Percentiles rank a stretch among this genome's conserved stretches.
These are phyloP conservation scores for Drosophila neonasuta DNA, from an alignment of 2,888 invertebrate species.

Conservation along the genomic window DNA sequence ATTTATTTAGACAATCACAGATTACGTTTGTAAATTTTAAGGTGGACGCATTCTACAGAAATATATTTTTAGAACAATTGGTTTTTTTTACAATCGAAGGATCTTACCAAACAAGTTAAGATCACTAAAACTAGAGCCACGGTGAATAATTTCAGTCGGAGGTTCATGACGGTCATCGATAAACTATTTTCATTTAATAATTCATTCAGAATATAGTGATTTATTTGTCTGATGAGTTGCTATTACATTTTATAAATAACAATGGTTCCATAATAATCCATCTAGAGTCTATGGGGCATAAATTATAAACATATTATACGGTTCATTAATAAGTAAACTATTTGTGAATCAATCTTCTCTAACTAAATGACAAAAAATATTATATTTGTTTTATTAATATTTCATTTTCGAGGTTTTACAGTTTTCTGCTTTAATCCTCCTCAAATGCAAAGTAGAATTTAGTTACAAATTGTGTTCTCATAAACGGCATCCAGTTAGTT, in stretches of 20 bases:
- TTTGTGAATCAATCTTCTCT: not conserved
- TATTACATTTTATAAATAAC: no score
- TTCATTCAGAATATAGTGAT: not conserved
- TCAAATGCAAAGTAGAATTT: no score
- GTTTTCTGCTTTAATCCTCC: no score
- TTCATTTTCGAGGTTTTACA: no score
- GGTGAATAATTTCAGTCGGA: not conserved
- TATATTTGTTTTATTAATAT: no score
- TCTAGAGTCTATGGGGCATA: no score
- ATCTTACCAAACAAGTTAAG: conserved; percentile 3
- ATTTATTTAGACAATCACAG: conserved; percentile 14
- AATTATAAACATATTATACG: no score
- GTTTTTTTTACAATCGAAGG: not conserved
- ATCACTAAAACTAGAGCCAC: not conserved
- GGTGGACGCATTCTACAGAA: not conserved
- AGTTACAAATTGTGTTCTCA: not conserved
- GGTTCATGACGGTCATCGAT: not conserved
- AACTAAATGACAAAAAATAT: not conserved
- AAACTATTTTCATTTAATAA: conserved; percentile 1
- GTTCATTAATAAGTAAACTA: no score
- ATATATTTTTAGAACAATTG: not conserved
- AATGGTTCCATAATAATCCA: no score
- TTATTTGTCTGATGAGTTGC: not conserved
- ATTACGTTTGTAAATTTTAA: conserved; percentile 13
- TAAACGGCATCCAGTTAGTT: not conserved